Conservation (phyloP, 2,797 vertebrate species). For the Cuculus canorus region DNA sequence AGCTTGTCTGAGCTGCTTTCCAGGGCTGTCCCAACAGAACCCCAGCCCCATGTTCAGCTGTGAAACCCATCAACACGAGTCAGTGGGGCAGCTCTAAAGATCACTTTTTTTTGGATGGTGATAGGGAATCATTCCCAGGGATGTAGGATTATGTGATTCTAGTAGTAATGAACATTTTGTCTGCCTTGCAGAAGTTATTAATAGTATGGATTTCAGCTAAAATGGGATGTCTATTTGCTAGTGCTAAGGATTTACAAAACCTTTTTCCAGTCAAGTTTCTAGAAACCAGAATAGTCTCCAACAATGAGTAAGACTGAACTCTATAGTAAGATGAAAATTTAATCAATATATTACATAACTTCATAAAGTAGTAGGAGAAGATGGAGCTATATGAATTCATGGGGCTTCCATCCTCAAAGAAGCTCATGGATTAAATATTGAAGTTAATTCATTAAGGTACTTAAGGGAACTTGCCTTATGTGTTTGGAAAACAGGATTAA, state of each 20-base stretch:
- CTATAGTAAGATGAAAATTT: not conserved
- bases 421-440: not conserved
- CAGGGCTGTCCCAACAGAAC: not conserved
- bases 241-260: not conserved
- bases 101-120: not conserved
- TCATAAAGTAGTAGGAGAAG: not conserved
- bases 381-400: not conserved
- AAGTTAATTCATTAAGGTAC: not conserved
- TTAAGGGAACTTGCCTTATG: not conserved
- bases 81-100: not conserved
- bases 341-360: rapidly evolving
- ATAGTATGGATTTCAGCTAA: not conserved
- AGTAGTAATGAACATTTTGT: not conserved
- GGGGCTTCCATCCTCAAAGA: not conserved
- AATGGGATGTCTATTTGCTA: not conserved
- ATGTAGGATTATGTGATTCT: not conserved
- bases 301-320: not conserved
- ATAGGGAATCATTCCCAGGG: not conserved
- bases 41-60: not conserved
- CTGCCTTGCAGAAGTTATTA: not conserved
- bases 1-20: too few relatives aligned
- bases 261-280: not conserved
- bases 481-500: not conserved
- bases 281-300: not conserved
- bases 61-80: not conserved